Evolutionary conservation across 2,797 vertebrate species (phyloP).

Genomic region (Megaceryle alcyon): DNA sequence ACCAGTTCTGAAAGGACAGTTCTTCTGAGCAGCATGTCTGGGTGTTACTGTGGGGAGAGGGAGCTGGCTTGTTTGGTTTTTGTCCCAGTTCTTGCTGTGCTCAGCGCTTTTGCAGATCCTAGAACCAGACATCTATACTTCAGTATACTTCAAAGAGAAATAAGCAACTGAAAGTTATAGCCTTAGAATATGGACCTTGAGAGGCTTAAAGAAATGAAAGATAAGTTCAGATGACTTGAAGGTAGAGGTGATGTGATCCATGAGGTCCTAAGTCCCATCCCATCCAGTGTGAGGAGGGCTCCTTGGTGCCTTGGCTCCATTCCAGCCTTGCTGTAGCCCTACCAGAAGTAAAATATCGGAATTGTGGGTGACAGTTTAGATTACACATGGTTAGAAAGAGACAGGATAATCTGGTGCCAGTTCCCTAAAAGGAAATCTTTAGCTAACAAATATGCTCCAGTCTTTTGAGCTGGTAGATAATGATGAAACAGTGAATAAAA

Average conservation of each 20-base stretch:
- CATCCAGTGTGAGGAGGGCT: not conserved
- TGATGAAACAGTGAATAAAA: not conserved
- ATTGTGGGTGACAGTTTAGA: conserved; percentile 51
- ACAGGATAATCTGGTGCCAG: not conserved
- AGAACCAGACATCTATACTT: not conserved
- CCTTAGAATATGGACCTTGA: not conserved
- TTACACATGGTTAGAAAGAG: conserved; percentile 22
- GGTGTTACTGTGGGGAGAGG: not conserved
- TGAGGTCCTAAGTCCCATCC: not conserved
- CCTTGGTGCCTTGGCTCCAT: not conserved
- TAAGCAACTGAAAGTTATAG: accelerated
- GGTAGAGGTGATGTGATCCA: not conserved
- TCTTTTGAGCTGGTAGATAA: conserved; percentile 44
- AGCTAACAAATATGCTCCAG: conserved; percentile 16
- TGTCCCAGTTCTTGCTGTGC: not conserved
- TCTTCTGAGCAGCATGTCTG: not conserved
- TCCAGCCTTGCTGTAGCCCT: not conserved
- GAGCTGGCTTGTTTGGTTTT: accelerated
- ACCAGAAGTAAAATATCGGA: conserved; percentile 11
- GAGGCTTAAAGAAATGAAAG: not conserved
- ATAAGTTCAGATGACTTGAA: not conserved
- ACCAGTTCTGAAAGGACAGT: not conserved
- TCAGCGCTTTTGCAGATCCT: not conserved
- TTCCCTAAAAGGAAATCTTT: conserved; percentile 58
- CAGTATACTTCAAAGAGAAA: not conserved